Percentiles rank a stretch among this genome's conserved stretches.
phyloP scores from a whole-genome alignment of 2,113 vertebrate genomes.

The Coturnix japonica region DNA sequence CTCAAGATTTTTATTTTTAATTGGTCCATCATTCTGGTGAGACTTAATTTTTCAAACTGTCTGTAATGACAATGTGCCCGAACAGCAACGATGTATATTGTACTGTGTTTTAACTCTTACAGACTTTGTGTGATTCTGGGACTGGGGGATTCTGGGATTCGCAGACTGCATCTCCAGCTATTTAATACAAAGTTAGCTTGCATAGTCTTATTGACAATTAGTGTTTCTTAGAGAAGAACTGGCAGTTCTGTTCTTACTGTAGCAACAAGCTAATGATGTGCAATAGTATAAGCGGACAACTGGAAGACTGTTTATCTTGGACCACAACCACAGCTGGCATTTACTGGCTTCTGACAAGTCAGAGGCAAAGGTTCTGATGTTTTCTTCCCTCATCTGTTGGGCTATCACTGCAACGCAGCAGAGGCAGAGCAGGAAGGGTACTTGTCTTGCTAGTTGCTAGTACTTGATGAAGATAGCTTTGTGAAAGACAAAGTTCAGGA shows the following conservation, averaged over 20 bases:
- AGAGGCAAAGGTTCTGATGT: not conserved
- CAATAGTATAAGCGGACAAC: conserved; percentile 46
- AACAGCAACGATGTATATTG: not conserved
- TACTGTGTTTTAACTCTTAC: not conserved
- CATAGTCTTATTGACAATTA: not conserved
- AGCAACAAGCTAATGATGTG: conserved; percentile 28
- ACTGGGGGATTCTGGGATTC: not conserved
- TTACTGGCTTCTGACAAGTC: not conserved
- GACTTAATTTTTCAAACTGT: not conserved
- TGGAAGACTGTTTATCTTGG: conserved; percentile 26
- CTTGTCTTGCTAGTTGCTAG: not conserved
- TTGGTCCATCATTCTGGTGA: not conserved
- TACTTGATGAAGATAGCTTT: not conserved
- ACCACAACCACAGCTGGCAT: not conserved
- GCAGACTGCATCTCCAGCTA: not conserved
- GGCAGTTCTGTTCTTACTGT: not conserved
- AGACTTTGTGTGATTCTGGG: not conserved
- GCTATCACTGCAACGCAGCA: not conserved
- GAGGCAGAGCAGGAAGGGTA: not conserved
- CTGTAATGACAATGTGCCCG: not conserved
- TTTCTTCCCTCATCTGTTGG: not conserved
- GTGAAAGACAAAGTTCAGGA: not conserved
- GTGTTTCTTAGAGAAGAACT: not conserved
- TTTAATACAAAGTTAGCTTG: not conserved
- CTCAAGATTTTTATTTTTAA: not conserved